A percentile compares a stretch with the other conserved stretches of the same genome.
Evolutionary conservation across 2,797 vertebrate genomes (phyloP).

Genomic region (Leuciscus waleckii): DNA sequence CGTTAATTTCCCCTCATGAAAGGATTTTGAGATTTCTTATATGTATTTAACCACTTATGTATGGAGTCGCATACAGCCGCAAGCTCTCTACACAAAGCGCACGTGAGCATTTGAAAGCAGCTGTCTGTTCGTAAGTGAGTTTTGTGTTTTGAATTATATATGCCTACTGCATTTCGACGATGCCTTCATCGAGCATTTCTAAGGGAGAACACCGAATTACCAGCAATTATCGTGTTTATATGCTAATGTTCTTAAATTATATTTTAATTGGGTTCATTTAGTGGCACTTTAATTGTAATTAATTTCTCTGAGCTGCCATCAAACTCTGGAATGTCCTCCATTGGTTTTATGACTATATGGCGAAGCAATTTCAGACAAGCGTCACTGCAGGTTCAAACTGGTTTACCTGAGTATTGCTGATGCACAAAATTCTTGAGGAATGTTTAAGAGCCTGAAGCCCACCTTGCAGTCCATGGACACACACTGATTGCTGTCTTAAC

Average conservation of each 20-base stretch:
- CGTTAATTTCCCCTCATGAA: too few species aligned
- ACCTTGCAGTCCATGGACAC: background rate
- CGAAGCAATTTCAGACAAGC: constrained; percentile 60
- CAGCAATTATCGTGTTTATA: background rate
- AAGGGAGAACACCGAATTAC: too few species aligned
- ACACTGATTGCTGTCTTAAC: background rate
- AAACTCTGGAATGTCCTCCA: background rate
- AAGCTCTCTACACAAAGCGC: too few species aligned
- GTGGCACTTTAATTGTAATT: background rate
- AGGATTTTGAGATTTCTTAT: too few species aligned
- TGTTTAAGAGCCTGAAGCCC: constrained; percentile 53
- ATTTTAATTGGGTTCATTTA: constrained; percentile 1
- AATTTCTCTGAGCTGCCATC: background rate
- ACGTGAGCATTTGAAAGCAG: too few species aligned
- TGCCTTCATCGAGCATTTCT: too few species aligned
- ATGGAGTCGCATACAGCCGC: too few species aligned
- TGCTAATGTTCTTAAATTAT: background rate
- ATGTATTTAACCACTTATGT: too few species aligned
- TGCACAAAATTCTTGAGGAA: constrained; percentile 68
- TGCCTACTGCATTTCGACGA: too few species aligned
- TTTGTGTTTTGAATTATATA: too few species aligned
- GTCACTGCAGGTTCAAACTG: constrained; percentile 76
- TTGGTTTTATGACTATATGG: constrained; percentile 10
- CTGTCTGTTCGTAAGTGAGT: too few species aligned
- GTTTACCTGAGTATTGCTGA: constrained; percentile 67